A percentile compares a stretch with the other conserved stretches of the same genome.
These are phyloP conservation scores for Cyprinodon tularosa DNA, from an alignment of 2,113 vertebrate species.

Conservation along the genomic window DNA sequence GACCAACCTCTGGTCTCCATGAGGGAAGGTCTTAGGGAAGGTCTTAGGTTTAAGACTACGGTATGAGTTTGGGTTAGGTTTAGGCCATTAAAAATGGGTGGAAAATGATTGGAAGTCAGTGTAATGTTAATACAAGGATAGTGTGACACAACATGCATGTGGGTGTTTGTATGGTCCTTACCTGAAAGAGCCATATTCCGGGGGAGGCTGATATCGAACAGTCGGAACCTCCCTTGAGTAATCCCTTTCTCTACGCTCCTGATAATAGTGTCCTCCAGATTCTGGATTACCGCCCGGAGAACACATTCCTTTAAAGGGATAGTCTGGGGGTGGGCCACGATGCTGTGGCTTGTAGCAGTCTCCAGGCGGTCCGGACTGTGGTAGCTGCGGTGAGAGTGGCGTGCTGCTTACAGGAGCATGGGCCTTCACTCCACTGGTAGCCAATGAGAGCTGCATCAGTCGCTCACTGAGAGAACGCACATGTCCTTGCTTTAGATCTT, in stretches of 20 bases:
- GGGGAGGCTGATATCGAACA: conserved; percentile 96
- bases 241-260: conserved; percentile 87
- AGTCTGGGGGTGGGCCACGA: conserved; percentile 95
- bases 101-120: too few relatives aligned
- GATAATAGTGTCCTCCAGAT: conserved; percentile 83
- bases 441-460: conserved; percentile 96
- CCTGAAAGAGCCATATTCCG: conserved; percentile 96
- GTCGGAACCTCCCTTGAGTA: conserved; percentile 89
- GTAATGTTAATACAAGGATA: too few relatives aligned
- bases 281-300: conserved; percentile 88
- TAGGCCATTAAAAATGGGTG: too few relatives aligned
- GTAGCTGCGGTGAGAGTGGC: conserved; percentile 86
- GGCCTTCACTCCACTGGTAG: conserved; percentile 95
- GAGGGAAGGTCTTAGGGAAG: too few relatives aligned
- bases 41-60: too few relatives aligned
- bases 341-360: conserved; percentile 92
- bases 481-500: conserved; percentile 98
- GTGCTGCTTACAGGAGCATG: conserved; percentile 91
- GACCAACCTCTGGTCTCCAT: too few relatives aligned
- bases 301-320: conserved; percentile 90
- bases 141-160: too few relatives aligned
- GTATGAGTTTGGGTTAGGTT: too few relatives aligned
- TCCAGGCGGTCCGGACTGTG: conserved; percentile 78
- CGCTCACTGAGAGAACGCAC: conserved; percentile 96
- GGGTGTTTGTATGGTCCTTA: conserved; percentile 67